Conservation (phyloP, 2,113 vertebrate species). For the Barnardius zonarius region DNA sequence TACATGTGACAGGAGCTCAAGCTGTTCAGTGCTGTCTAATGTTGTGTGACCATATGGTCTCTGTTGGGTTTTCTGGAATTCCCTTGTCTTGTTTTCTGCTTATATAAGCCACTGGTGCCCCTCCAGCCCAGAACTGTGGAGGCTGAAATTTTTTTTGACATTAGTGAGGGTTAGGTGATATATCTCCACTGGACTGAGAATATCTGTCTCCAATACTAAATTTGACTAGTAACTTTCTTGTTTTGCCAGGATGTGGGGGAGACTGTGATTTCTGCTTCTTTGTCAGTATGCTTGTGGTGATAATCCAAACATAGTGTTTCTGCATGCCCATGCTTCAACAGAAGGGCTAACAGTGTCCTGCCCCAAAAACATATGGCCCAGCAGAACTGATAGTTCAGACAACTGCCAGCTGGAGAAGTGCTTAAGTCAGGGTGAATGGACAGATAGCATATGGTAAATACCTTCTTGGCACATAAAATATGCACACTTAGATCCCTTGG, state of each 20-base stretch:
- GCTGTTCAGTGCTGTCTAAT: slow-evolving; percentile 2
- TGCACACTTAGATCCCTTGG: not conserved
- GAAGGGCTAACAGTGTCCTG: not conserved
- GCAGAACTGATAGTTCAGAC: not conserved
- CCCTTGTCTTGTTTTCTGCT: not conserved
- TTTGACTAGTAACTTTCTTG: not conserved
- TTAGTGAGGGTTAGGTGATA: not conserved
- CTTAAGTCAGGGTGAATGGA: not conserved
- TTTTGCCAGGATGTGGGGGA: not conserved
- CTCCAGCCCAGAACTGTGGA: not conserved
- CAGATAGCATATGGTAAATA: not conserved
- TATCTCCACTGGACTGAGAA: not conserved
- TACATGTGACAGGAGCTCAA: slow-evolving; percentile 15
- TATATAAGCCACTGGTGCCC: not conserved
- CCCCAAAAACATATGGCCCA: not conserved
- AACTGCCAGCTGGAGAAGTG: not conserved
- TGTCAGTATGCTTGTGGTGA: not conserved
- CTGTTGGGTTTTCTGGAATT: slow-evolving; percentile 5
- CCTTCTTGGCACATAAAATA: slow-evolving; percentile 15
- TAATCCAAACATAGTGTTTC: not conserved
- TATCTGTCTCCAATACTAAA: not conserved
- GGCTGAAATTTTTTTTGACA: not conserved
- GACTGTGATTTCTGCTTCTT: not conserved
- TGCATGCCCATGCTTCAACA: not conserved
- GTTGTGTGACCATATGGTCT: slow-evolving; percentile 15